Evolutionary conservation across 64 coral and sea anemone species (phyloP).

Genomic region (Pocillopora damicornis): DNA sequence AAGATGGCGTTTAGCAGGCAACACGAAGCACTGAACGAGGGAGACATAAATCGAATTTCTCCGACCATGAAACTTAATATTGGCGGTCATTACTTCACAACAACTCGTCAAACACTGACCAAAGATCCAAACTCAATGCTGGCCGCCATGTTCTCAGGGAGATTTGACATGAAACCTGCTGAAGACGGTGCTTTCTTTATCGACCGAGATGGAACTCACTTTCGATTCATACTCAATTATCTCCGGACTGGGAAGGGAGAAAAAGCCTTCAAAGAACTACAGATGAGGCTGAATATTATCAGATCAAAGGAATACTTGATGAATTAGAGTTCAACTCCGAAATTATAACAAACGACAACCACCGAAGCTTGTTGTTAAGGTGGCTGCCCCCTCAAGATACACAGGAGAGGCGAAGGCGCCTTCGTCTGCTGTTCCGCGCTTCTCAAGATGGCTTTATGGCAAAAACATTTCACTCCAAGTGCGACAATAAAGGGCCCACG

Average conservation of each 20-base stretch:
- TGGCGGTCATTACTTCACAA: slow-evolving; percentile 71
- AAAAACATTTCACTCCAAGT: slow-evolving; percentile 26
- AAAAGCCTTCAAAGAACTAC: neutral
- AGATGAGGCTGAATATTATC: neutral
- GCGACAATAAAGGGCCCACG: slow-evolving; percentile 29
- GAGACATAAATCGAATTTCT: neutral
- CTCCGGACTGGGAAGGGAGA: neutral
- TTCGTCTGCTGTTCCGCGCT: neutral
- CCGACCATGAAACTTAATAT: slow-evolving; percentile 72
- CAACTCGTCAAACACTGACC: slow-evolving; percentile 46
- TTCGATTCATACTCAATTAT: too few species aligned
- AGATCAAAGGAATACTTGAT: neutral
- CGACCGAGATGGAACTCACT: neutral
- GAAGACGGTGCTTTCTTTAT: neutral
- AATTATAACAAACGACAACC: neutral
- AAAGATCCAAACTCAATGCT: too few species aligned
- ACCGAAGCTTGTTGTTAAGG: neutral
- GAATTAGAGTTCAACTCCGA: neutral
- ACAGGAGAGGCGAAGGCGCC: neutral
- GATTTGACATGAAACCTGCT: too few species aligned
- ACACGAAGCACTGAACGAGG: too few species aligned
- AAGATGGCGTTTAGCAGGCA: too few species aligned
- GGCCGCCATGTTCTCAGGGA: too few species aligned
- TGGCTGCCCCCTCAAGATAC: neutral
- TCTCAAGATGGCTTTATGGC: slow-evolving; percentile 29